Conservation (phyloP, 2,797 vertebrate species). For the Tiaroga cobitis region DNA sequence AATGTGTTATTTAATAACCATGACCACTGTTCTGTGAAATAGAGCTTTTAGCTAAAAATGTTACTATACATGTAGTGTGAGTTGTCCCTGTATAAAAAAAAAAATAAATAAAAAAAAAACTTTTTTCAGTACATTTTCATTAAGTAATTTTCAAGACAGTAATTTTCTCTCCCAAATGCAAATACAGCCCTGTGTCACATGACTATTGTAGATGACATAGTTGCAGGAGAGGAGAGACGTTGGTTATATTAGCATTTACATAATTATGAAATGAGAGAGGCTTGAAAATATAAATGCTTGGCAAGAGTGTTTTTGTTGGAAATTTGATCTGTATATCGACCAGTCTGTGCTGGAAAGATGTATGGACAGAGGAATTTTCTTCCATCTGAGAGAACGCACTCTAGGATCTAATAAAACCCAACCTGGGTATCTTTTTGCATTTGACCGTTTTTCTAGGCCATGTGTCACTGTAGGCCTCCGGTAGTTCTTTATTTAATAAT, state of each 20-base stretch:
- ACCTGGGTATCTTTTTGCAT: background rate
- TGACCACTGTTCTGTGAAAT: background rate
- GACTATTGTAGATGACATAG: background rate
- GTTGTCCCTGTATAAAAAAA: background rate
- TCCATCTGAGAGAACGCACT: slow-evolving; percentile 7
- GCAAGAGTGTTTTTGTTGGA: background rate
- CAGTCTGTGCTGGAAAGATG: background rate
- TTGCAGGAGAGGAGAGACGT: background rate
- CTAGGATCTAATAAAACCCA: slow-evolving; percentile 12
- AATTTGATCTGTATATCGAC: background rate
- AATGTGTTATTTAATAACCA: too few relatives aligned
- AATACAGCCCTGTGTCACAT: background rate
- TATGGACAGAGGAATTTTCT: background rate
- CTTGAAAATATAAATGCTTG: background rate
- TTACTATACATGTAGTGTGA: background rate
- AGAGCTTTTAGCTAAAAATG: background rate
- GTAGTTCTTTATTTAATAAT: slow-evolving; percentile 34
- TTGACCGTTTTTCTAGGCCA: slow-evolving; percentile 7
- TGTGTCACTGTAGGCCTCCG: slow-evolving; percentile 3
- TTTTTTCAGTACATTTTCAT: too few relatives aligned
- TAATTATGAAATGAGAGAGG: background rate
- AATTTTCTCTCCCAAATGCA: background rate
- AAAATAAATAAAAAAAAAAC: too few relatives aligned
- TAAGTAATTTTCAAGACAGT: too few relatives aligned
- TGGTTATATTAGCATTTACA: background rate